Base-by-base conservation (phyloP, 2,113 vertebrate species). In the Lampris incognitus region DNA sequence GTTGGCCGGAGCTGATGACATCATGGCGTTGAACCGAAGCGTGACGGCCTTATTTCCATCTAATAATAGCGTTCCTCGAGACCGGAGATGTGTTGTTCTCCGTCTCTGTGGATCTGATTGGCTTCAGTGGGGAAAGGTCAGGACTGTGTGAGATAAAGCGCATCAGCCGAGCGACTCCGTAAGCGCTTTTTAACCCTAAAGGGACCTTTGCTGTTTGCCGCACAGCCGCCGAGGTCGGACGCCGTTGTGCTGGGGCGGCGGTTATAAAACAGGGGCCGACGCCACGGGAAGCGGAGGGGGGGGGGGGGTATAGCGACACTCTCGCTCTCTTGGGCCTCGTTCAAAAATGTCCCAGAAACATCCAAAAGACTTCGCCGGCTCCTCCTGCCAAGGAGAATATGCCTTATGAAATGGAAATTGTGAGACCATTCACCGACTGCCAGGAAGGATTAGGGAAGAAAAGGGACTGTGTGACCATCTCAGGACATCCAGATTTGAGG, bases 381-480 rank as follows among this genome's bases (percentile, higher is more conserved):
- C 76, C 69, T 80, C 69, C 82, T 90, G 93, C 94, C 94, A 95
- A 93, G 88, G 81, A 92, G 93, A 95, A 94, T 84, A 84, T 78
- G 1, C 84, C 84, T 91, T 83, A 85, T 94, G 90, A 95, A 95
- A 92, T 94, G 90, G 94, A 96, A 96, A 95, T 93, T 94, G 90
- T 95, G 92, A 96, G 93, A 83, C 86, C 91, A 87, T 93, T 92
- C 81, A 93, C 78, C 57, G 84, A 88, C 75, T 89, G 75, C 82
- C 85, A 91, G 89, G 82, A 78, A 76, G 92, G 82, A 90, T 91
- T 82, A 80, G 44, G 9, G 79, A 85, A 52, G 68, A 58, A 70
- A 73, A 44, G 83, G 81, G 41, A 79, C 58, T 66, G 44, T 86
- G 89, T 93, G 24, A 24, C 69, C 67, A 91, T 74, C 52, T 87